These are phyloP conservation scores for Drosophila kanekoi DNA, from an alignment of 2,888 invertebrate genomes.

Conservation along the genomic window DNA sequence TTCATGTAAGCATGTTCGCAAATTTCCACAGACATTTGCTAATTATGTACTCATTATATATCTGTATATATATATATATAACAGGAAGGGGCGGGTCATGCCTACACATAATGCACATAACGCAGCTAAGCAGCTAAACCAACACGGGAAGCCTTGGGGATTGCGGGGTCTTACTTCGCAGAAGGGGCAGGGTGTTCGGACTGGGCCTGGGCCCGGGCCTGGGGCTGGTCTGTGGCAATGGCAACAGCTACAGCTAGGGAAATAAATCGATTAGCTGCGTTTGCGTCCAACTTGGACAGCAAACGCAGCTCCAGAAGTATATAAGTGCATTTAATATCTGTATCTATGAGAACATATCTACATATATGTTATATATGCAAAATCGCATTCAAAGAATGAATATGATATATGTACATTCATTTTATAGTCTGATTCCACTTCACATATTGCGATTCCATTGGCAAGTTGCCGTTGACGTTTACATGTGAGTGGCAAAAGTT, in stretches of 20 bases:
- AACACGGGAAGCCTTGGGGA: background rate
- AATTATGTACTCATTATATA: slow-evolving; percentile 50
- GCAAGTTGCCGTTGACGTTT: no score
- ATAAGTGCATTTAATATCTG: no score
- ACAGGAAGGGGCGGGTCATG: background rate
- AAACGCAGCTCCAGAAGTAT: slow-evolving; percentile 1
- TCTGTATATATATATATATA: background rate
- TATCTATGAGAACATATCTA: no score
- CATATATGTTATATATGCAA: no score
- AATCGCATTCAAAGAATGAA: no score
- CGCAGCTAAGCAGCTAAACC: slow-evolving; percentile 13
- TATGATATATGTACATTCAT: no score
- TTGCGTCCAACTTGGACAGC: background rate
- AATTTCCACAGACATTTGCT: slow-evolving; percentile 29
- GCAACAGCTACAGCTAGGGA: slow-evolving; percentile 1
- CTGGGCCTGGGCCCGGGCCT: background rate
- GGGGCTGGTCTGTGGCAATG: background rate
- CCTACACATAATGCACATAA: slow-evolving; percentile 19
- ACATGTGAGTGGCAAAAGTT: no score
- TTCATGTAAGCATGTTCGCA: background rate
- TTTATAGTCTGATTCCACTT: no score
- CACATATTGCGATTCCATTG: no score
- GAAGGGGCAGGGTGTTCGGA: no score
- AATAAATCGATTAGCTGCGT: slow-evolving; percentile 29
- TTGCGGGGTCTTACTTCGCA: no score